Evolutionary conservation across 2,797 vertebrate genomes (phyloP).

Genomic region (Perodicticus potto): DNA sequence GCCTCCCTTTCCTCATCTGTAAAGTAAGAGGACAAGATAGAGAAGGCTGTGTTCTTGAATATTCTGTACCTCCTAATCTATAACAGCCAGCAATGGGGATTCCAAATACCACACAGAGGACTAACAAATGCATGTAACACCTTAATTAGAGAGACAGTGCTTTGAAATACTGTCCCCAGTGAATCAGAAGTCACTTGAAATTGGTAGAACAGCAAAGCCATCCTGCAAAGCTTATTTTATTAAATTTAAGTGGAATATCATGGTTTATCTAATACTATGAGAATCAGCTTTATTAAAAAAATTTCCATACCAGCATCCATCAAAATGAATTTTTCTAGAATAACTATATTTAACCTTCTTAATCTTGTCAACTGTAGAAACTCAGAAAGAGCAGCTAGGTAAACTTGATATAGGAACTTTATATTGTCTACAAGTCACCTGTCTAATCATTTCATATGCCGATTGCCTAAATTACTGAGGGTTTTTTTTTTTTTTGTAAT

Average conservation of each 20-base stretch:
- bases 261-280: background rate
- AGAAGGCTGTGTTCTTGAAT: background rate
- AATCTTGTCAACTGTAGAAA: background rate
- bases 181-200: background rate
- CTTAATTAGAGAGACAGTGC: background rate
- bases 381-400: background rate
- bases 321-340: constrained; percentile 29
- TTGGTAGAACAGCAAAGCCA: background rate
- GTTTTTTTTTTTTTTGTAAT: background rate
- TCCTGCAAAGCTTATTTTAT: background rate
- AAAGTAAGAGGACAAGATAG: background rate
- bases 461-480: background rate
- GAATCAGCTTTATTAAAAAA: background rate
- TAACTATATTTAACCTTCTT: constrained; percentile 39
- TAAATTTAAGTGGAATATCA: background rate
- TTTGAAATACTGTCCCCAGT: background rate
- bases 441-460: background rate
- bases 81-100: background rate
- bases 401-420: background rate
- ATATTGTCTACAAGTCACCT: background rate
- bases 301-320: background rate
- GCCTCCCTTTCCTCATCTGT: background rate
- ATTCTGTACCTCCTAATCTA: background rate
- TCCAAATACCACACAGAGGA: background rate
- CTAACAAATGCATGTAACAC: background rate